Evolutionary conservation across 2,797 vertebrate species (phyloP).

Genomic region (Premnoplex brunnescens): DNA sequence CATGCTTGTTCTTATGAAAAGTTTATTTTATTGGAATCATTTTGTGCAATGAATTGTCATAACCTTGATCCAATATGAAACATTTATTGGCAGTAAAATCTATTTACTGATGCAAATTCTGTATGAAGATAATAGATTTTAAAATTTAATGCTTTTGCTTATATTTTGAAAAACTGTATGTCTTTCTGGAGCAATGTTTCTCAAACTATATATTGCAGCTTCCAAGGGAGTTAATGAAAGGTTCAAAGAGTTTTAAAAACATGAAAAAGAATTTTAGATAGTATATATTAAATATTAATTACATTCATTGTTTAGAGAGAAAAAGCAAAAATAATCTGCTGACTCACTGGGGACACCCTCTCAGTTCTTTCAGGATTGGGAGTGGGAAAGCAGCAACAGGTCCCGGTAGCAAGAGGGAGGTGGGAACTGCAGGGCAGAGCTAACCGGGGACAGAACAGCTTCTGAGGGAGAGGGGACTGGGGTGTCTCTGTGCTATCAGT

Average conservation of each 20-base stretch:
- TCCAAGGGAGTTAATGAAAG: not conserved
- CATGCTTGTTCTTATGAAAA: not conserved
- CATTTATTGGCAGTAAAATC: not conserved
- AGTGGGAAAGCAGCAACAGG: not conserved
- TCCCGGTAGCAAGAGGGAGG: not conserved
- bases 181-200: slow-evolving; percentile 46
- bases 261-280: not conserved
- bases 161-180: not conserved
- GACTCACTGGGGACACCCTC: not conserved
- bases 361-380: not conserved
- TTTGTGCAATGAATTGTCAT: not conserved
- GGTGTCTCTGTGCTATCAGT: not conserved
- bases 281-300: not conserved
- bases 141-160: not conserved
- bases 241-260: not conserved
- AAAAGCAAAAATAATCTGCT: not conserved
- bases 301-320: not conserved
- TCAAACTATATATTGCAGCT: slow-evolving; percentile 2
- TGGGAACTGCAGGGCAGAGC: not conserved
- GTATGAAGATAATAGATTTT: not conserved
- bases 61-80: not conserved
- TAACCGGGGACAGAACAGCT: not conserved
- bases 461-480: not conserved
- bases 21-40: not conserved
- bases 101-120: not conserved